Evolutionary conservation across 2,888 invertebrate genomes (phyloP).

Genomic region (Parnassius mnemosyne): DNA sequence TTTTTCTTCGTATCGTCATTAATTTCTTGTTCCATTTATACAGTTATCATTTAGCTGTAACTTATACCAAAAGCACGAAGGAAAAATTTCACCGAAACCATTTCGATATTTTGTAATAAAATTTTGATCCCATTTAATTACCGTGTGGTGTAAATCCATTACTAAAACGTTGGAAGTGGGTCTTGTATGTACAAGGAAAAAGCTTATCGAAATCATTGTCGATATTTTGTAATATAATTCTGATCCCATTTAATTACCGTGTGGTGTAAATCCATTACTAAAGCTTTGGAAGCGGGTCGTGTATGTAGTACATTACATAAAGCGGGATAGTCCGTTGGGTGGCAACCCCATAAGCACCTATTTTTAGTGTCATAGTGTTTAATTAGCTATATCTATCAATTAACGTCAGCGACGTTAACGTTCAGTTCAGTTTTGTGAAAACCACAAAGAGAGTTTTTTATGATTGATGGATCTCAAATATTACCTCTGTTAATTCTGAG

Average conservation of each 20-base stretch:
- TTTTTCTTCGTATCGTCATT: too few relatives aligned
- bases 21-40: too few relatives aligned
- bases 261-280: conserved; percentile 1
- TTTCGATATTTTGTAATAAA: not conserved
- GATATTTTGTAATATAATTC: not conserved
- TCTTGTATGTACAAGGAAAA: not conserved
- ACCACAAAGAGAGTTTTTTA: too few relatives aligned
- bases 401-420: not conserved
- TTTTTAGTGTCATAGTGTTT: not conserved
- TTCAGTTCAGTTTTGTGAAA: too few relatives aligned
- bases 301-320: not conserved
- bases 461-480: too few relatives aligned
- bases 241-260: not conserved
- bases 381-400: not conserved
- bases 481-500: too few relatives aligned
- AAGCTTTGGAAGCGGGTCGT: not conserved
- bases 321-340: too few relatives aligned
- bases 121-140: not conserved
- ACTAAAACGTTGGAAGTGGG: not conserved
- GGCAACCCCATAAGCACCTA: not conserved
- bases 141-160: conserved; percentile 2
- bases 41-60: too few relatives aligned
- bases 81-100: too few relatives aligned
- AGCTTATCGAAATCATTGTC: not conserved
- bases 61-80: too few relatives aligned